Evolutionary conservation across 2,888 invertebrate genomes (phyloP), one percentile per base, ranked within the genome.

Genomic region (Gari tellinella): DNA sequence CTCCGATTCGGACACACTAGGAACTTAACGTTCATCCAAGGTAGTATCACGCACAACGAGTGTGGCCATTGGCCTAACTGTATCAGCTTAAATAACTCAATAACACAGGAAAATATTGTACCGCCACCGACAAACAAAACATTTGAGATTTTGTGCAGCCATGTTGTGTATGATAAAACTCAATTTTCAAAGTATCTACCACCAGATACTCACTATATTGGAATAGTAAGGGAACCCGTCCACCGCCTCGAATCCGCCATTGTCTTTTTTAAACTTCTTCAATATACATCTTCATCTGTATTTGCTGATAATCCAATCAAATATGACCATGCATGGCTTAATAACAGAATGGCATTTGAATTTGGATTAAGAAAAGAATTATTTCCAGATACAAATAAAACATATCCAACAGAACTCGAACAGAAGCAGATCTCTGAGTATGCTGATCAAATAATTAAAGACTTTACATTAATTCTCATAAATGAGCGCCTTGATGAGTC

Each of bases 271-370:
- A 51, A 65, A 10, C 31, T 72, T 7, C 49, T 46, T 49, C 60
- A 51, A 1, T 58, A 72, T n/a, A 41, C 55, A 2, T 51, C 53
- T n/a, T n/a, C 79, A n/a, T 56, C 75, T 0, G 65, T 60, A 2
- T 83, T 69, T 48, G 62, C 79, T 2, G 17, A 64, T 2, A 19
- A 78, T 40, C 80, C 80, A 1, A 31, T 69, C 4, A 26, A 23
- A 17, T 74, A 67, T 46, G 76, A 76, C n/a, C 57, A 53, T 15
- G 67, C 75, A 8, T 66, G 62, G 70, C 31, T 63, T 21, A 75
- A 69, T 25, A 83, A 83, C 49, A 65, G 81, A 43, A 80, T 83
- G 80, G 76, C 80, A 4, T 70, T 74, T 53, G 83, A 83, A 37
- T 83, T 68, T 52, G 79, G 77, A 26, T 83, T 80, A 58, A 76